Conservation (phyloP, 1,140 invertebrate species). For the Sweltsa coloradensis region DNA sequence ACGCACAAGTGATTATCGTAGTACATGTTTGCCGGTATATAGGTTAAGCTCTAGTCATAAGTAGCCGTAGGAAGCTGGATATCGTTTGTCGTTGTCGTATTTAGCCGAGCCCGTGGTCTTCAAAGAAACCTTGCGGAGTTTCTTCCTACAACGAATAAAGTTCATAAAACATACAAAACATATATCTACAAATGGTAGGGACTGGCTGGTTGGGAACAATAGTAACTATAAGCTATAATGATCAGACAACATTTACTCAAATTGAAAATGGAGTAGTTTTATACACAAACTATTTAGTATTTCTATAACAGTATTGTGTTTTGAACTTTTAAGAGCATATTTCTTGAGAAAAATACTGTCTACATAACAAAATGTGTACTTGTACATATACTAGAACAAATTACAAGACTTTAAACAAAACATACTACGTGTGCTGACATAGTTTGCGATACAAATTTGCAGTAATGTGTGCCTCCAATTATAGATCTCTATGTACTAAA, state of each 20-base stretch:
- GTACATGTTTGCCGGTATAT: no score
- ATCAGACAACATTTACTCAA: not conserved
- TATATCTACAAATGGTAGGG: not conserved
- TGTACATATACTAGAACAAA: no score
- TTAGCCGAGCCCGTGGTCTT: slow-evolving; percentile 95
- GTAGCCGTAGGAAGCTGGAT: not conserved
- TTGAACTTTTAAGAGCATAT: not conserved
- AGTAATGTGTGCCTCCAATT: no score
- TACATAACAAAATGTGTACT: no score
- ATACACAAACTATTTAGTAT: not conserved
- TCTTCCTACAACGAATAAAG: slow-evolving; percentile 75
- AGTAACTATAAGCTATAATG: not conserved
- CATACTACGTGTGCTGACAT: no score
- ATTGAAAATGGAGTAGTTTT: not conserved
- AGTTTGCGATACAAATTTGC: no score
- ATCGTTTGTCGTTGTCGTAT: not conserved
- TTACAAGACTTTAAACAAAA: no score
- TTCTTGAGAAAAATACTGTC: no score
- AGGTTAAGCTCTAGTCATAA: no score
- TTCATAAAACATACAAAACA: not conserved
- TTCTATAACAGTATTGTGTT: not conserved
- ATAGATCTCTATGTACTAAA: no score
- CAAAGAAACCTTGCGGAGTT: slow-evolving; percentile 96
- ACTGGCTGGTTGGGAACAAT: not conserved
- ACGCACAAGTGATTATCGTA: no score